phyloP scores from a whole-genome alignment of 2,888 invertebrate species.

The Tipula vernalis region DNA sequence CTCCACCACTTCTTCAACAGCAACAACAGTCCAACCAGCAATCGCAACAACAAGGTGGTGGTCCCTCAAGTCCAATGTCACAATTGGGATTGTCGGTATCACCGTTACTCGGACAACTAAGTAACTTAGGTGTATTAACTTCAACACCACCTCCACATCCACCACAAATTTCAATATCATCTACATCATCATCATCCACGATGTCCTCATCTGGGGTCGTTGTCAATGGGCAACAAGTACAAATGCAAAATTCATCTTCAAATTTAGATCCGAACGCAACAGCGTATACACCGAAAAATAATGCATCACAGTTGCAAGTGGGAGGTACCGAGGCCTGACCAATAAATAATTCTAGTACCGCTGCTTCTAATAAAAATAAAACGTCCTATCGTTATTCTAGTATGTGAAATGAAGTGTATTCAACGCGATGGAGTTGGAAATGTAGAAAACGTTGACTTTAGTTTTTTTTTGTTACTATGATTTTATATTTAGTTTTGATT shows the following conservation, averaged over 20 bases:
- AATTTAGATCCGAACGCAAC: constrained; percentile 83
- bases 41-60: constrained; percentile 13
- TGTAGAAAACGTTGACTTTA: not conserved
- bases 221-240: constrained; percentile 19
- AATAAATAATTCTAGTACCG: not conserved
- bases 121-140: constrained; percentile 14
- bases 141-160: constrained; percentile 16
- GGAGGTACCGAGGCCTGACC: constrained; percentile 25
- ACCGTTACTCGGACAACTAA: constrained; percentile 13
- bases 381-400: not conserved
- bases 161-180: constrained; percentile 19
- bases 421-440: not conserved
- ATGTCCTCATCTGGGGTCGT: constrained; percentile 27
- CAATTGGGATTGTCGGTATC: constrained; percentile 23
- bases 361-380: not conserved
- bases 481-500: not conserved
- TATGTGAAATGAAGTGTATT: not conserved
- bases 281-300: constrained; percentile 74
- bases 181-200: constrained; percentile 22
- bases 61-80: constrained; percentile 33
- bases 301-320: constrained; percentile 28
- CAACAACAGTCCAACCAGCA: constrained; percentile 12
- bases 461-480: not conserved
- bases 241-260: constrained; percentile 22
- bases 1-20: constrained; percentile 25